Evolutionary conservation across 2,888 invertebrate species (phyloP).

Genomic region (Hedychridium roseum): DNA sequence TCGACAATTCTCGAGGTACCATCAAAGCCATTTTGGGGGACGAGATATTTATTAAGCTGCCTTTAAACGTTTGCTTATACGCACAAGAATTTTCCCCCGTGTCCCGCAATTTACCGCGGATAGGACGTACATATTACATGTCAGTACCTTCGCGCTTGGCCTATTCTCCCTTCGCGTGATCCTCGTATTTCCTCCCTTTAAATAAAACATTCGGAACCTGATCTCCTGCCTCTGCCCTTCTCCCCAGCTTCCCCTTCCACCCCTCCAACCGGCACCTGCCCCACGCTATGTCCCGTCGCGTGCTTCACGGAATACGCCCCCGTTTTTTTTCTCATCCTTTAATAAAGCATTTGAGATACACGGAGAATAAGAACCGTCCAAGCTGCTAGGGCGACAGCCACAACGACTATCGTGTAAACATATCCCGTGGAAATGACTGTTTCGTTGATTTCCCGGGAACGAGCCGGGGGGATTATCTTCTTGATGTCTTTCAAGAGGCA

Average conservation of each 20-base stretch:
- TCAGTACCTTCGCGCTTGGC: conserved; percentile 8
- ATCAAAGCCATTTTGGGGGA: no score
- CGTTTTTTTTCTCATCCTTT: conserved; percentile 16
- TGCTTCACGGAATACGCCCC: conserved; percentile 12
- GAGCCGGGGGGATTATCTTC: neutral
- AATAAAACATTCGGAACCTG: conserved; percentile 27
- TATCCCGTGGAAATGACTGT: no score
- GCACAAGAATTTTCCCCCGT: no score
- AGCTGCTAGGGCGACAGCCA: no score
- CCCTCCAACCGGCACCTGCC: no score
- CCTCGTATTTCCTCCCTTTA: conserved; percentile 21
- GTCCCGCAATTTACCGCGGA: no score
- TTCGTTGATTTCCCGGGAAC: no score
- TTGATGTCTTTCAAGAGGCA: conserved; percentile 3
- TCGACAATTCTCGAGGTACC: no score
- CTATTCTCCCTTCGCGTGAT: conserved; percentile 20
- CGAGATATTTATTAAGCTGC: no score
- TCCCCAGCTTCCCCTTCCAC: conserved; percentile 11
- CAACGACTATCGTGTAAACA: no score
- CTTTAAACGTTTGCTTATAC: no score
- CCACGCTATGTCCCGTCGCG: no score
- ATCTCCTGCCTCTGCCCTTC: conserved; percentile 11
- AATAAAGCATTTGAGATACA: conserved; percentile 33
- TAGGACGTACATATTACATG: conserved; percentile 12
- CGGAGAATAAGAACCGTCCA: conserved; percentile 28